A percentile compares a stretch with the other conserved stretches of the same genome.
Evolutionary conservation across 2,888 invertebrate genomes (phyloP).

Genomic region (Neocrepidodera transversa): DNA sequence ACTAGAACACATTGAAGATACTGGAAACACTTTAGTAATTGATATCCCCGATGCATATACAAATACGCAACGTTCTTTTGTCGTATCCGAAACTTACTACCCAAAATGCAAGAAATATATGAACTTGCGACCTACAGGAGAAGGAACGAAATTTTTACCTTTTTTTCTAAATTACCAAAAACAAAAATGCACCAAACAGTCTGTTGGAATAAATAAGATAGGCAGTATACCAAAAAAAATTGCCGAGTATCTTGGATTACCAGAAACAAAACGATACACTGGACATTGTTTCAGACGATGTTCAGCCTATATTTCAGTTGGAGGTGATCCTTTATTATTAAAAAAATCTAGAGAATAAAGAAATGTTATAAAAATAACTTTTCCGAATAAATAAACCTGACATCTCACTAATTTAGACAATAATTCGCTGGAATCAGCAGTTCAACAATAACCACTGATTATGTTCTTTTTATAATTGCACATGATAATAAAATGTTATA

Average conservation of each 20-base stretch:
- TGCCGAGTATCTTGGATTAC: not conserved
- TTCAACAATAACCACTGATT: no score
- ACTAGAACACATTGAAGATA: constrained; percentile 4
- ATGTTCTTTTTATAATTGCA: no score
- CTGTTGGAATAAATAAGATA: not conserved
- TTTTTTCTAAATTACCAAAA: not conserved
- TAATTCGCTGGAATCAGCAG: no score
- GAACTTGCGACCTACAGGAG: not conserved
- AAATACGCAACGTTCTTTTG: not conserved
- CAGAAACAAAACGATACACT: not conserved
- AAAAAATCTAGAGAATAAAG: no score
- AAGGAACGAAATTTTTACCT: not conserved
- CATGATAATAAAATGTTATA: no score
- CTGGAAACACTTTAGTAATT: not conserved
- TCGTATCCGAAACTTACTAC: not conserved
- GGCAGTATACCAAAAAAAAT: not conserved
- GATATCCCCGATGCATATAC: not conserved
- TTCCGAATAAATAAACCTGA: no score
- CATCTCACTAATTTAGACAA: no score
- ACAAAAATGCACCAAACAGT: not conserved
- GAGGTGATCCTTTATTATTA: not conserved
- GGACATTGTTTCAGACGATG: not conserved
- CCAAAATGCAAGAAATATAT: not conserved
- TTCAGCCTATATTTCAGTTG: not conserved
- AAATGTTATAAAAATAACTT: no score